Evolutionary conservation across 2,113 vertebrate species (phyloP), one percentile per base, ranked within the genome.

Genomic region (Sinosuthora webbiana): DNA sequence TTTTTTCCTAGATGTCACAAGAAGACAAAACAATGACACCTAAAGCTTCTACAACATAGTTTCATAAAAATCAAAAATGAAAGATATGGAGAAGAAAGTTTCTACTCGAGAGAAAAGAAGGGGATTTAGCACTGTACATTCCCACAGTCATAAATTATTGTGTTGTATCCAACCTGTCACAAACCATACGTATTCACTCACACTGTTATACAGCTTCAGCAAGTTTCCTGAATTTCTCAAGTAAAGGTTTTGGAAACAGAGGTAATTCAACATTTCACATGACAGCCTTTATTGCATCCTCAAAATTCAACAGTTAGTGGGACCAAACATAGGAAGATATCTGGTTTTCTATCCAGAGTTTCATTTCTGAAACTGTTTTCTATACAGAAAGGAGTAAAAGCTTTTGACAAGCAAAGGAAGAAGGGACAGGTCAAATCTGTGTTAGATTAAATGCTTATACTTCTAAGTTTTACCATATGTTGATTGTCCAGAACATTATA

Each of bases 401-500:
- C 35, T 81, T 90, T 69, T 93, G 92, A 63, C 55, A 94, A 93
- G 82, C 42, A 93, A 90, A 83, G 50, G 53, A 87, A 73, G 37
- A 75, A 90, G 13, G 39, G 56, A 88, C 78, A 74, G 59, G 56
- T 83, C 75, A 76, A 93, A 88, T 78, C 57, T 93, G 71, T 75
- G 52, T 90, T 83, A 92, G 64, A 96, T 91, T 94, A 93, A 80
- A 93, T 49, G 30, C 75, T 42, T 83, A 69, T 45, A 80, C 30
- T 49, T 65, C 65, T 86, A 95, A 86, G 20, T 92, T 90, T 68
- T 90, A 95, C 75, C 75, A 74, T 83, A 88, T 89, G 92, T 63
- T 84, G 52, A 89, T 92, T 88, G 82, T 81, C 68, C 52, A 86
- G 79, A 95, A 92, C 47, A 94, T 71, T 88, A 90, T 65, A 90